These are phyloP conservation scores for Neelides folsomi DNA, from an alignment of 2,888 invertebrate genomes.

Conservation along the genomic window DNA sequence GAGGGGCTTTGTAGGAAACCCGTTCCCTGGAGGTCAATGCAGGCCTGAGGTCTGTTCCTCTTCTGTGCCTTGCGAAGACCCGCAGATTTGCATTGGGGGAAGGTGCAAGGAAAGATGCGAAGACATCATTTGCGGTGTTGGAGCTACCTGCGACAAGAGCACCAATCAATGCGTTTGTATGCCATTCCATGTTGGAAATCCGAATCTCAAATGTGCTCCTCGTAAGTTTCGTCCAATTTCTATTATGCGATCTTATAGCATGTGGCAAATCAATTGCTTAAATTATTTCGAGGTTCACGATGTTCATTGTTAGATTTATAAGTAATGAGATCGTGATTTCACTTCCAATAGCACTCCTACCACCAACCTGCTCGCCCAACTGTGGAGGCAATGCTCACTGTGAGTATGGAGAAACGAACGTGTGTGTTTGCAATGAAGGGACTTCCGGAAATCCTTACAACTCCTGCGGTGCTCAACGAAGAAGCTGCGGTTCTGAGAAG, in stretches of 20 bases:
- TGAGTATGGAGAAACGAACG: conserved; percentile 60
- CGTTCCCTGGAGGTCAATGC: conserved; percentile 79
- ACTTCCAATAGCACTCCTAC: conserved; percentile 49
- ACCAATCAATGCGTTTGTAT: conserved; percentile 75
- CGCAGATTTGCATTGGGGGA: conserved; percentile 70
- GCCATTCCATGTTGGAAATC: conserved; percentile 75
- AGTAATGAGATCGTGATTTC: conserved; percentile 34
- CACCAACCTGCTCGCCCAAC: conserved; percentile 62
- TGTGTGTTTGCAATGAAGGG: conserved; percentile 71
- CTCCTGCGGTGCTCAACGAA: conserved; percentile 57
- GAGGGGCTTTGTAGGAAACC: conserved; percentile 74
- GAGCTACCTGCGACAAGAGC: conserved; percentile 66
- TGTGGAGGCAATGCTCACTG: conserved; percentile 78
- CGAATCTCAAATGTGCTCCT: conserved; percentile 78
- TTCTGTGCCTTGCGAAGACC: conserved; percentile 59
- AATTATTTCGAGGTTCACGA: neutral
- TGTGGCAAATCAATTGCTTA: neutral
- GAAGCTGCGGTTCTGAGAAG: conserved; percentile 54
- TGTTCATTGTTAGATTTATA: conserved; percentile 18
- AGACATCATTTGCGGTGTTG: conserved; percentile 71
- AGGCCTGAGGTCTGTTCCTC: conserved; percentile 67
- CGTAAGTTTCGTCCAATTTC: conserved; percentile 49
- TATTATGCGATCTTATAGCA: neutral
- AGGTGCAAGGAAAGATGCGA: conserved; percentile 80
- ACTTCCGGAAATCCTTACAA: conserved; percentile 77